These are phyloP conservation scores for Chrysolina americana DNA, from an alignment of 2,888 invertebrate genomes.

Conservation along the genomic window DNA sequence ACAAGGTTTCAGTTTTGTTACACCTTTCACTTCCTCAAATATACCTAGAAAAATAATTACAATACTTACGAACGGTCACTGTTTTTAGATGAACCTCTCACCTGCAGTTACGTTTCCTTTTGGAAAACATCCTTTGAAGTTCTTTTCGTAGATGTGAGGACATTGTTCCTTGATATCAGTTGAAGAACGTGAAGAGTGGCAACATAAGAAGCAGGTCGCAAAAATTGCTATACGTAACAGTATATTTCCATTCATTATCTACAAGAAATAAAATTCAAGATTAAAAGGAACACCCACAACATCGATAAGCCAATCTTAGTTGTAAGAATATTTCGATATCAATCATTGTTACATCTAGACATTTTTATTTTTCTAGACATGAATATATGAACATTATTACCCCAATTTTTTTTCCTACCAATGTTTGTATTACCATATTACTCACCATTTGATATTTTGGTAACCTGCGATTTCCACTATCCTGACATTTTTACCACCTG, in stretches of 20 bases:
- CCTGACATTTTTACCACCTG: neutral
- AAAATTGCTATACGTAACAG: constrained; percentile 32
- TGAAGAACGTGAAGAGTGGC: constrained; percentile 45
- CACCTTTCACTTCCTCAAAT: constrained; percentile 73
- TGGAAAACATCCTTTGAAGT: constrained; percentile 65
- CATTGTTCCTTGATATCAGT: constrained; percentile 57
- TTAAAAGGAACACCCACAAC: neutral
- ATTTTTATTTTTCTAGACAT: too few relatives aligned
- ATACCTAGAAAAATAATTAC: constrained; percentile 55
- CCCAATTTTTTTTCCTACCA: neutral
- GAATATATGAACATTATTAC: neutral
- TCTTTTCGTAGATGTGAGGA: constrained; percentile 61
- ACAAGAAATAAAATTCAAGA: neutral
- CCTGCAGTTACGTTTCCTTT: constrained; percentile 65
- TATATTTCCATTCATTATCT: constrained; percentile 20
- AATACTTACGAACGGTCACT: neutral
- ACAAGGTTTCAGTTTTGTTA: constrained; percentile 76
- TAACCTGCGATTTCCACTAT: neutral
- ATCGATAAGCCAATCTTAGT: neutral
- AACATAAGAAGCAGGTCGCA: constrained; percentile 41
- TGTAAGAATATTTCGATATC: neutral
- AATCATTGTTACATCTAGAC: neutral
- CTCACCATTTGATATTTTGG: neutral
- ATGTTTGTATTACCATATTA: constrained; percentile 19
- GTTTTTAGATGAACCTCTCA: constrained; percentile 43